Percentiles rank a stretch among this genome's conserved stretches.
Evolutionary conservation across 92 coral and sea anemone genomes (phyloP).

Genomic region (Epizoanthus illoricatus): DNA sequence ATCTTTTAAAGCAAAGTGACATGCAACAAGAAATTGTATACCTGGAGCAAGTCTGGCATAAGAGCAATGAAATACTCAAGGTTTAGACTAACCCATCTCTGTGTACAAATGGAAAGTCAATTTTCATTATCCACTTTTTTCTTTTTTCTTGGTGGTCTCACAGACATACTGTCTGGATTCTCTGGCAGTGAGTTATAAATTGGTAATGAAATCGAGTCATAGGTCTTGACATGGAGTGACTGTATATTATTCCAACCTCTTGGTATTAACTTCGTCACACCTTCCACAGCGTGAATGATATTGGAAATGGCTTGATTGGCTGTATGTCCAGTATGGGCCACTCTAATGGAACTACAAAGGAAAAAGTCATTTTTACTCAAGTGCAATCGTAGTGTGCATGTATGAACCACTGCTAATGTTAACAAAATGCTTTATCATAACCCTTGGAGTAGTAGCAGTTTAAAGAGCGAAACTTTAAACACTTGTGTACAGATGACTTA

Average conservation of each 20-base stretch:
- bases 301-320: conserved; percentile 71
- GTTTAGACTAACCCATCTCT: no score
- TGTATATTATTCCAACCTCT: conserved; percentile 95
- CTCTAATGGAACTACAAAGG: conserved; percentile 73
- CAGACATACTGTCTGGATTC: conserved; percentile 53
- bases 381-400: background rate
- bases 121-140: conserved; percentile 34
- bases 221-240: conserved; percentile 84
- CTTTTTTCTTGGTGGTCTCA: conserved; percentile 57
- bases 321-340: conserved; percentile 92
- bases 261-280: conserved; percentile 79
- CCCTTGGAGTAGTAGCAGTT: no score
- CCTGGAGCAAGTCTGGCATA: no score
- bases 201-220: conserved; percentile 89
- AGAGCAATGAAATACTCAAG: no score
- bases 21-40: no score
- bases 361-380: background rate
- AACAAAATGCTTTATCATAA: no score
- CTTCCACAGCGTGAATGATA: conserved; percentile 65
- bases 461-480: no score
- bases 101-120: background rate
- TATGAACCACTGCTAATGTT: no score
- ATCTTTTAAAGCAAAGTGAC: no score
- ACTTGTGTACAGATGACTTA: no score
- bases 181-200: conserved; percentile 90